Percentiles rank a stretch among this genome's conserved stretches.
phyloP scores from a whole-genome alignment of 2,113 vertebrate species.

The Istiophorus platypterus region DNA sequence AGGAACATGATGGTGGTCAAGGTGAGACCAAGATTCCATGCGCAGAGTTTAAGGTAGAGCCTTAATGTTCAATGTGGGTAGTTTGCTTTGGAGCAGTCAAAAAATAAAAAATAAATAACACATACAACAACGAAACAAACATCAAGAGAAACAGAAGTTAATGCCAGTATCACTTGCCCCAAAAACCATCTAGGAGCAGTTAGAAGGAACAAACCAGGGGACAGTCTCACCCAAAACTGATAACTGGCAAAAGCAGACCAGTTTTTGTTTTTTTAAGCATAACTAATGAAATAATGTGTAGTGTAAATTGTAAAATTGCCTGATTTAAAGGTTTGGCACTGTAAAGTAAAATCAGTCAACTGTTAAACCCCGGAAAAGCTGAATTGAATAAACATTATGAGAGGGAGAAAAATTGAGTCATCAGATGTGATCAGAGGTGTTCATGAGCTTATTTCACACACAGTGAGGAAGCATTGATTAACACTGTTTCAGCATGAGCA shows the following conservation, averaged over 20 bases:
- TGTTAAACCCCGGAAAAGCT: no score
- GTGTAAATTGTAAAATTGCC: no score
- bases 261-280: not conserved
- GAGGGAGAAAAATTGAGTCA: not conserved
- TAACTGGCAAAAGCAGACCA: not conserved
- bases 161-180: not conserved
- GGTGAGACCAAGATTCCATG: no score
- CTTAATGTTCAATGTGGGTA: not conserved
- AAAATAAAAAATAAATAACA: no score
- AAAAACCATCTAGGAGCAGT: not conserved
- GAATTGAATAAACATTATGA: not conserved
- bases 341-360: not conserved
- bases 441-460: not conserved
- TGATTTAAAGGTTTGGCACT: no score
- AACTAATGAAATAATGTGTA: not conserved
- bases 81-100: no score
- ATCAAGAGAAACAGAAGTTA: no score
- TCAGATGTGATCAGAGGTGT: conserved; percentile 17
- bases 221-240: not conserved
- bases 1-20: no score
- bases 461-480: conserved; percentile 65
- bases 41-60: not conserved
- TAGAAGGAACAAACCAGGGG: not conserved
- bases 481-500: conserved; percentile 55
- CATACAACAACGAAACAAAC: no score